Evolutionary conservation across 23 tunicate genomes (phyloP).

Genomic region (Styela clava): DNA sequence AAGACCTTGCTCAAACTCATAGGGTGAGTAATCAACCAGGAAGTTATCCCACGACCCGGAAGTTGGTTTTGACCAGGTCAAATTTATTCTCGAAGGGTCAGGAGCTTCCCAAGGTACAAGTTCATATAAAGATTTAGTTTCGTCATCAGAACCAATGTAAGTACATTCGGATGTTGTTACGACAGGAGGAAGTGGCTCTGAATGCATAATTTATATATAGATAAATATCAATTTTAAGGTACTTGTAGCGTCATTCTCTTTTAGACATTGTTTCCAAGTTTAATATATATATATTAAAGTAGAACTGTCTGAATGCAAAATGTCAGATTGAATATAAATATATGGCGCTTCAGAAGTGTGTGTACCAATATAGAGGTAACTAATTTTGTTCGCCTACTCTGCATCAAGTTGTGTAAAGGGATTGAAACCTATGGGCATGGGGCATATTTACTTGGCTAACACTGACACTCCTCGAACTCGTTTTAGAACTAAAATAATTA

Average conservation of each 20-base stretch:
- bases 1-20: constrained; percentile 37
- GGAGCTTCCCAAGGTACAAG: constrained; percentile 7
- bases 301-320: no score
- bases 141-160: not conserved
- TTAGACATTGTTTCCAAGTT: not conserved
- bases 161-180: constrained; percentile 2
- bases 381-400: no score
- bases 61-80: constrained; percentile 57
- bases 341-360: no score
- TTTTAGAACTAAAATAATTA: no score
- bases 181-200: constrained; percentile 21
- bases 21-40: constrained; percentile 79
- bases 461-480: no score
- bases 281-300: not conserved
- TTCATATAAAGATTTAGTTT: not conserved
- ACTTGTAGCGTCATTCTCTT: not conserved
- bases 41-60: constrained; percentile 73
- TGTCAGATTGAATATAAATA: no score
- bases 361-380: no score
- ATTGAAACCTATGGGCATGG: no score
- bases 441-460: no score
- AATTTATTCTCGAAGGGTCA: constrained; percentile 13
- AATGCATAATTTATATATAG: no score
- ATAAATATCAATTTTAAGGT: no score
- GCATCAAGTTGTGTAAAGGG: no score